Percentiles rank a stretch among this genome's conserved stretches.
phyloP scores from a whole-genome alignment of 2,888 invertebrate species.

The Disparrhopalites patrizii region DNA sequence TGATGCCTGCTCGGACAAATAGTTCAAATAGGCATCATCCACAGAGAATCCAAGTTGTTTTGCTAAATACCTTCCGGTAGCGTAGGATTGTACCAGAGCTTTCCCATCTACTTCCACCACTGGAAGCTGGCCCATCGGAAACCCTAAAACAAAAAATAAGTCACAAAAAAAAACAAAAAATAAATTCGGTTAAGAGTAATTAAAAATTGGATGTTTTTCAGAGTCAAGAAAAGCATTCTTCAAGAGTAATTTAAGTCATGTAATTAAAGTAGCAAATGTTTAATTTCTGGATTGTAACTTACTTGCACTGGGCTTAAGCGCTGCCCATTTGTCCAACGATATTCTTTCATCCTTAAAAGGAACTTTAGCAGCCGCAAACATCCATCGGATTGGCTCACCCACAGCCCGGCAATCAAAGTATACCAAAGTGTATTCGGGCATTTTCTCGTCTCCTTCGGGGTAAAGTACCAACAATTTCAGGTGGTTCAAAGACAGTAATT shows the following conservation, averaged over 20 bases:
- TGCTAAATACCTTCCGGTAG: conserved; percentile 59
- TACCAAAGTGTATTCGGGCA: conserved; percentile 2
- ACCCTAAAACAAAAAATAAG: too few species aligned
- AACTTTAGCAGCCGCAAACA: conserved; percentile 9
- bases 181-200: too few species aligned
- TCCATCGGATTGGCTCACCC: conserved; percentile 9
- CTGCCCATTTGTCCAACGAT: not conserved
- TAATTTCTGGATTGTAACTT: too few species aligned
- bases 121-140: conserved; percentile 52
- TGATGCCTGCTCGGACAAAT: conserved; percentile 59
- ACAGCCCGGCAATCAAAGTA: conserved; percentile 9
- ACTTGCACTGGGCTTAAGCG: not conserved
- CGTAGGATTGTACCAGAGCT: conserved; percentile 56
- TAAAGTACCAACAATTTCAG: too few species aligned
- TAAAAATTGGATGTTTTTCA: too few species aligned
- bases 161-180: too few species aligned
- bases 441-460: too few species aligned
- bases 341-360: conserved; percentile 16
- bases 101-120: conserved; percentile 60
- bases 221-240: too few species aligned
- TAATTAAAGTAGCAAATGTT: too few species aligned
- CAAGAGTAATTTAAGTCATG: too few species aligned
- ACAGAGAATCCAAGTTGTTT: conserved; percentile 57
- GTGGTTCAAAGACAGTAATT: too few species aligned
- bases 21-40: conserved; percentile 58